These are phyloP conservation scores for Hemibagrus guttatus DNA, from an alignment of 2,797 vertebrate species.

Conservation along the genomic window DNA sequence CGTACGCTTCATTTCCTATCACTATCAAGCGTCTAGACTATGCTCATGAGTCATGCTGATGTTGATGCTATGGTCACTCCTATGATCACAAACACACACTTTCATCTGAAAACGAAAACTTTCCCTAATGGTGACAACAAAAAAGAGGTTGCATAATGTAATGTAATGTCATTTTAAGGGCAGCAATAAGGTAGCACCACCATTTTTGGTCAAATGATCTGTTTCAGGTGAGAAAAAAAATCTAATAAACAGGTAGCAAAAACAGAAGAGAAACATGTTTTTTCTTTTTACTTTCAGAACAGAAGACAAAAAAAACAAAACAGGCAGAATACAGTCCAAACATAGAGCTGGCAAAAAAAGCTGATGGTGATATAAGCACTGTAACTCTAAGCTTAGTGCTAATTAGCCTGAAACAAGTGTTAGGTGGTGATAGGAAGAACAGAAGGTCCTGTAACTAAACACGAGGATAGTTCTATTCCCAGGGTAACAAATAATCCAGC, in stretches of 20 bases:
- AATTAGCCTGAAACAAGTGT: constrained; percentile 19
- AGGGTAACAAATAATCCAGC: neutral
- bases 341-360: constrained; percentile 2
- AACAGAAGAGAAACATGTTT: neutral
- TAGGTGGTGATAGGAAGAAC: constrained; percentile 15
- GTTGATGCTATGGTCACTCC: neutral
- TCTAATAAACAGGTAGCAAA: neutral
- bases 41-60: neutral
- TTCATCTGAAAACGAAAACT: neutral
- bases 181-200: neutral
- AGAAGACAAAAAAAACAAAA: neutral
- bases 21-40: neutral
- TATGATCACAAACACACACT: neutral
- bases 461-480: neutral
- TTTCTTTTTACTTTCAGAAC: neutral
- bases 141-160: neutral
- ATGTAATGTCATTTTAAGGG: neutral
- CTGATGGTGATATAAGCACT: neutral
- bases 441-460: constrained; percentile 3
- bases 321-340: constrained; percentile 11
- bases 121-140: neutral
- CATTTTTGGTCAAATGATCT: neutral
- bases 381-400: neutral
- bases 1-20: neutral
- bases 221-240: neutral